Base-by-base conservation (phyloP, 1,140 invertebrate genomes). In the Triops cancriformis region DNA sequence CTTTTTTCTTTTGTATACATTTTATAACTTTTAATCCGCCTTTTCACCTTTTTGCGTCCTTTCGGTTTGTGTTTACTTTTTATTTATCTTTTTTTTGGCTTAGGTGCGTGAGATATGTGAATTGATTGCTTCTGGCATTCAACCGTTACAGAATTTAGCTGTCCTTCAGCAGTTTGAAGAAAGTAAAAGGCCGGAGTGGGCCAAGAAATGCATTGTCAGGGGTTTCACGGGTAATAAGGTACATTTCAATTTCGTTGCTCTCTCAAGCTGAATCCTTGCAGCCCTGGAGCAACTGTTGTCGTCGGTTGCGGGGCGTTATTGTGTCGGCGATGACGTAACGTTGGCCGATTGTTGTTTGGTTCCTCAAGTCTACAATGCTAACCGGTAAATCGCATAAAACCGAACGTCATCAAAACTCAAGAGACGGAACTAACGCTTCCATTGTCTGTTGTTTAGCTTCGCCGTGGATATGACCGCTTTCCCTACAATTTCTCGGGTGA, bases 281-380 rank as follows among this genome's bases (percentile, higher is more conserved):
- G 94, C 93, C 51, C 89, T 98, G 4, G 97, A 99, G 86, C 92
- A 93, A 83, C 85, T 96, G 11, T 84, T 99, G 10, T 89, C 90
- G 9, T 87, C 91, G 14, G 93, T 90, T 76, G 91, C 94, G 73
- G 97, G 96, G 18, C 95, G 96, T 84, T 99, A 96, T 83, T 96
- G 94, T 83, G 92, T 98, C 1, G 97, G 96, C 2, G 94, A 99
- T 86, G 89, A 94, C 80, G 90, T 98, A 42, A 95, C 96, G 0
- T 85, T 98, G 82, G 96, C 97, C 31, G 97, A 99, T 85, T 94
- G 95, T 81, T 98, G 94, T 83, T 86, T 98, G 27, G 93, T 98
- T 72, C 96, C 97, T 74, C 97, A 98, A 88, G 92, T 97, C 72
- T 94, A 92, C 82, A 95, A 94, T 86, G 94, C 94, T 42, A 88